Conservation (phyloP, 1,140 invertebrate species). For the Orchesella cincta region DNA sequence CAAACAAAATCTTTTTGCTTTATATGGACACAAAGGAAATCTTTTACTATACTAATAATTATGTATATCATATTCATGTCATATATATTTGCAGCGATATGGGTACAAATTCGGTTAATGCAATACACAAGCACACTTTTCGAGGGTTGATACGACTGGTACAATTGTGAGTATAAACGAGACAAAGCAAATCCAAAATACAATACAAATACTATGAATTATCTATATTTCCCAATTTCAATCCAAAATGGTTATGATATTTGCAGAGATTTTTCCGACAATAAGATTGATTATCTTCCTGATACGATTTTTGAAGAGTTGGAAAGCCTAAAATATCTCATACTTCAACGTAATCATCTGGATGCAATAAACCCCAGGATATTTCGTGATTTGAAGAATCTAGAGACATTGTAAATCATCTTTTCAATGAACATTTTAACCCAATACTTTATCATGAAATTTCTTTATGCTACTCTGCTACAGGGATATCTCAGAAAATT, state of each 20-base stretch:
- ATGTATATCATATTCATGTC: neutral
- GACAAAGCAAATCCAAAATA: too few species aligned
- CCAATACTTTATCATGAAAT: constrained; percentile 21
- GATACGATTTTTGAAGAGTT: constrained; percentile 71
- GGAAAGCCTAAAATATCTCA: constrained; percentile 54
- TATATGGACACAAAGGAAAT: too few species aligned
- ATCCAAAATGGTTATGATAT: constrained; percentile 3
- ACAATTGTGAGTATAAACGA: constrained; percentile 32
- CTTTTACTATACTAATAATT: constrained; percentile 8
- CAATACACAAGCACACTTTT: constrained; percentile 38
- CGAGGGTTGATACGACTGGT: constrained; percentile 29
- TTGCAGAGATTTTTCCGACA: constrained; percentile 73
- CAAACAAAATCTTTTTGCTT: too few species aligned
- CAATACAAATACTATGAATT: too few species aligned
- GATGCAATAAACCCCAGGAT: constrained; percentile 47
- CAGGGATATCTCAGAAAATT: constrained; percentile 73
- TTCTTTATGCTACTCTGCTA: constrained; percentile 60
- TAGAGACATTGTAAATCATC: constrained; percentile 52
- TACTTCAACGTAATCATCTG: constrained; percentile 51
- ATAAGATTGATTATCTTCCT: constrained; percentile 74
- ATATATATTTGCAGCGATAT: constrained; percentile 39
- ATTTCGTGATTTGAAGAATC: constrained; percentile 50
- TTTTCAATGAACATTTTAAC: neutral
- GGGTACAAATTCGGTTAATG: constrained; percentile 30
- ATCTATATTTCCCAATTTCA: too few species aligned